These are phyloP conservation scores for Leucopsar rothschildi DNA, from an alignment of 2,113 vertebrate species.

Conservation along the genomic window DNA sequence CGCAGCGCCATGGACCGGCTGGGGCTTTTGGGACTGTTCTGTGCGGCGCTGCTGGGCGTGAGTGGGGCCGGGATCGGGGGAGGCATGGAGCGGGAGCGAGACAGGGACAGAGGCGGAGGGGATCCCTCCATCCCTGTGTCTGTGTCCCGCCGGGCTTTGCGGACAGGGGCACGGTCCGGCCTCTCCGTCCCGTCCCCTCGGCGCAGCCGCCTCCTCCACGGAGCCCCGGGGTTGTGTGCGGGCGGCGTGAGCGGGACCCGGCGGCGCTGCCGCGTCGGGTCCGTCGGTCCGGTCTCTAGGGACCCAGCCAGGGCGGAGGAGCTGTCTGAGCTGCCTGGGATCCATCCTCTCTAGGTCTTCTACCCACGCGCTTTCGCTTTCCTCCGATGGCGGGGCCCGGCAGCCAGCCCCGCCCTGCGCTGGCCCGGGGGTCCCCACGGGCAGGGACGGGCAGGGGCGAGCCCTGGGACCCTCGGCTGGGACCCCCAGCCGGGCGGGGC, in stretches of 20 bases:
- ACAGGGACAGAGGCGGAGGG: background rate
- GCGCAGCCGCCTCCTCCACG: background rate
- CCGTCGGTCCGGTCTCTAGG: background rate
- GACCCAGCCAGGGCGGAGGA: background rate
- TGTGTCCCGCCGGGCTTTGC: background rate
- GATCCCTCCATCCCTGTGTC: background rate
- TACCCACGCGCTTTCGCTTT: background rate
- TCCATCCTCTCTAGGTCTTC: background rate
- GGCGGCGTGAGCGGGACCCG: background rate
- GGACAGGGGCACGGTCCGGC: background rate
- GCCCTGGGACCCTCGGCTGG: background rate
- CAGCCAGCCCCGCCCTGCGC: background rate
- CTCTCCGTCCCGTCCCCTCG: background rate
- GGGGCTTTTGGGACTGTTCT: background rate
- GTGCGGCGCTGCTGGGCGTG: background rate
- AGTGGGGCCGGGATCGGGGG: background rate
- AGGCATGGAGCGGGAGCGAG: background rate
- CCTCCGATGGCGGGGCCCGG: background rate
- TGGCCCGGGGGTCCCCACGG: background rate
- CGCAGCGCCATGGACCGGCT: background rate
- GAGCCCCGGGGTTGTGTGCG: background rate
- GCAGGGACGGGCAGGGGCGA: background rate
- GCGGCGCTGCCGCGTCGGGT: no score
- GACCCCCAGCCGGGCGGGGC: background rate
- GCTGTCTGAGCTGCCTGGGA: background rate